Percentiles rank a stretch among this genome's conserved stretches.
Conservation (phyloP, 37 sponge, comb jelly and placozoan species). For the Oopsacas minuta region DNA sequence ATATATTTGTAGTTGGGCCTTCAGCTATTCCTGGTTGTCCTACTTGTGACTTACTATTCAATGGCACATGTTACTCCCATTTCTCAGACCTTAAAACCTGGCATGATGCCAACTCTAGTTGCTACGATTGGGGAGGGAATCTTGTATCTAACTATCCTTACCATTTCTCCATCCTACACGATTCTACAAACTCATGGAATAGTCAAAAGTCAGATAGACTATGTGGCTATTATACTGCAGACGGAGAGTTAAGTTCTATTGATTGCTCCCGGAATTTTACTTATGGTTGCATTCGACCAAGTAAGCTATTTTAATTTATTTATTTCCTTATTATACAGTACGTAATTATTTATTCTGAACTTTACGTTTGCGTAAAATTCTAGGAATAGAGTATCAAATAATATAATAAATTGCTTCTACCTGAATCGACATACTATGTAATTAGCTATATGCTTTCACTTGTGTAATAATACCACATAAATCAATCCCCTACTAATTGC, state of each 20-base stretch:
- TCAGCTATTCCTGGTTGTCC: not conserved
- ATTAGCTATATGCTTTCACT: no score
- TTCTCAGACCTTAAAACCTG: not conserved
- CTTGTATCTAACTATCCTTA: not conserved
- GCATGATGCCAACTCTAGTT: not conserved
- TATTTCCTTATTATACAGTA: no score
- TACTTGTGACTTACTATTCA: not conserved
- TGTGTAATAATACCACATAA: no score
- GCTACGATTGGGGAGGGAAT: not conserved
- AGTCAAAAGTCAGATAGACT: not conserved
- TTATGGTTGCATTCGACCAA: not conserved
- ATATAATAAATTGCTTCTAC: no score
- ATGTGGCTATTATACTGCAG: not conserved
- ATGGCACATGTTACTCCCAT: not conserved
- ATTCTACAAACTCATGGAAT: not conserved
- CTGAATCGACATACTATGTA: no score
- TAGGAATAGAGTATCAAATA: no score
- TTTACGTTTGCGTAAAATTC: no score
- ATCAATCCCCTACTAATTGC: no score
- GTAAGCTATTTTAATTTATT: not conserved
- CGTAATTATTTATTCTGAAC: no score
- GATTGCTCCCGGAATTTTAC: not conserved
- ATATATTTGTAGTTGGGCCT: not conserved
- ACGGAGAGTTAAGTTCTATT: not conserved
- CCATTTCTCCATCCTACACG: not conserved